phyloP scores from a whole-genome alignment of 2,888 invertebrate genomes.

The Leuctra nigra region DNA sequence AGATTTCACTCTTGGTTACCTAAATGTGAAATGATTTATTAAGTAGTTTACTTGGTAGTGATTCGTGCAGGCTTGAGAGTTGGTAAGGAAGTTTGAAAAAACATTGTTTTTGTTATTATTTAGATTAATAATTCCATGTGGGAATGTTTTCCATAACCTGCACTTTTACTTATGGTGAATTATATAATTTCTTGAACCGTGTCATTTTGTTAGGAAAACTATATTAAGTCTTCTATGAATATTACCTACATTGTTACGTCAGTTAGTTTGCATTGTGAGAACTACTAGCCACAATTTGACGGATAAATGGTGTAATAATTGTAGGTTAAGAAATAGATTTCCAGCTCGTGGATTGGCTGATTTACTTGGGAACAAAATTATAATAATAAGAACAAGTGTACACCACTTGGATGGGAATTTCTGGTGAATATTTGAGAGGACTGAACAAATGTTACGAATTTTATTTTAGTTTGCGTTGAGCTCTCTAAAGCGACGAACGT shows the following conservation, averaged over 20 bases:
- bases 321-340: slow-evolving; percentile 2
- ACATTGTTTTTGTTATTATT: slow-evolving; percentile 1
- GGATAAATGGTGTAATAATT: not conserved
- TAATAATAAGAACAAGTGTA: too few species aligned
- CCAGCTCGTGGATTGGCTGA: not conserved
- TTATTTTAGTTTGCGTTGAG: too few species aligned
- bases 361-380: too few species aligned
- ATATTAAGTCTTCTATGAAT: not conserved
- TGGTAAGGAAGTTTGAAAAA: not conserved
- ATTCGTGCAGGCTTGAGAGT: too few species aligned
- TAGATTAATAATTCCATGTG: slow-evolving; percentile 4
- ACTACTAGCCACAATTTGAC: not conserved
- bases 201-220: slow-evolving; percentile 15
- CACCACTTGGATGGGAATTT: too few species aligned
- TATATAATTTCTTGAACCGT: slow-evolving; percentile 11
- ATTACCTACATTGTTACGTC: slow-evolving; percentile 10
- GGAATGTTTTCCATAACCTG: slow-evolving; percentile 1
- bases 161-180: slow-evolving; percentile 5
- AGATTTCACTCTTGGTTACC: too few species aligned
- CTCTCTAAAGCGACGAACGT: too few species aligned
- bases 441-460: too few species aligned
- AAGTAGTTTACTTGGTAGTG: too few species aligned
- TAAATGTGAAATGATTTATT: too few species aligned
- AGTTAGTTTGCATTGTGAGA: not conserved
- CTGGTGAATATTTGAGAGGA: too few species aligned